A percentile compares a stretch with the other conserved stretches of the same genome.
Conservation (phyloP, 2,797 vertebrate species). For the Chloroceryle amazona region DNA sequence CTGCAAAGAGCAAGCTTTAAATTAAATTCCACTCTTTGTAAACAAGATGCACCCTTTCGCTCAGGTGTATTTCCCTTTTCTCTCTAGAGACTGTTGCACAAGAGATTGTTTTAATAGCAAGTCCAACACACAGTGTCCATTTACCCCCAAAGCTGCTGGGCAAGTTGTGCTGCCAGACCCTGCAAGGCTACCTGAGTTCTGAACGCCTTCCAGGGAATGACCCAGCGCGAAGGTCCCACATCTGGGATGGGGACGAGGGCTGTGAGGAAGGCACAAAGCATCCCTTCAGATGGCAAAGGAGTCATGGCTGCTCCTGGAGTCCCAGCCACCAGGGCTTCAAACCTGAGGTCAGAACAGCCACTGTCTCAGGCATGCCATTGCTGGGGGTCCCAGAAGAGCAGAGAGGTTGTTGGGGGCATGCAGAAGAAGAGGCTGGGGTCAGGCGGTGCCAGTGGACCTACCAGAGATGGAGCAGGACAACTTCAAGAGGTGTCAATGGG, state of each 20-base stretch:
- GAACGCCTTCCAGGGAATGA: neutral
- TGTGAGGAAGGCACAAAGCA: neutral
- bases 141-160: neutral
- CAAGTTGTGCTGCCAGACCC: neutral
- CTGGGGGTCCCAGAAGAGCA: rapidly evolving
- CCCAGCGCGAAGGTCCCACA: neutral
- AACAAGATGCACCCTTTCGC: neutral
- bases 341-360: neutral
- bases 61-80: neutral
- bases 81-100: neutral
- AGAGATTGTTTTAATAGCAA: neutral
- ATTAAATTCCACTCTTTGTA: constrained; percentile 13
- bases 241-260: neutral
- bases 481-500: rapidly evolving
- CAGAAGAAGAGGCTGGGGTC: neutral
- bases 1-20: neutral
- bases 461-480: neutral
- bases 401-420: neutral
- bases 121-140: neutral
- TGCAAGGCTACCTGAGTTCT: neutral
- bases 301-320: neutral
- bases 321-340: neutral
- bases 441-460: neutral
- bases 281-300: neutral
- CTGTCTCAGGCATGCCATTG: rapidly evolving